These are phyloP conservation scores for Caenorhabditis inopinata DNA, from an alignment of 1,140 invertebrate species.

Conservation along the genomic window DNA sequence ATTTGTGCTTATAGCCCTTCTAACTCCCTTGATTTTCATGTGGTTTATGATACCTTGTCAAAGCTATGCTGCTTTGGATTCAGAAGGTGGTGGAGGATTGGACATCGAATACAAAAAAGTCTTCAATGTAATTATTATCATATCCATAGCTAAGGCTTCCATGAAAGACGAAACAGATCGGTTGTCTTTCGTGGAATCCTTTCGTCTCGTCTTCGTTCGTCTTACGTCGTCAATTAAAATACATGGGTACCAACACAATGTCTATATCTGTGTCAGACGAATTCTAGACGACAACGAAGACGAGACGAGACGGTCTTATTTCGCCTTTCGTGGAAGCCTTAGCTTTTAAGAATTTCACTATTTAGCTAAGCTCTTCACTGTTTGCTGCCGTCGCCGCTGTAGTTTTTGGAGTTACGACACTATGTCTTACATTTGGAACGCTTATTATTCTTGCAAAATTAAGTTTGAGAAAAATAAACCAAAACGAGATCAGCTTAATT, in stretches of 20 bases:
- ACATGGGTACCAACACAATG: too few relatives aligned
- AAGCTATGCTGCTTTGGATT: not conserved
- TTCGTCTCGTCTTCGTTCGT: too few relatives aligned
- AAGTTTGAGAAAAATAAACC: not conserved
- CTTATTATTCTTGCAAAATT: not conserved
- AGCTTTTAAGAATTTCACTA: too few relatives aligned
- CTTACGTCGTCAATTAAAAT: too few relatives aligned
- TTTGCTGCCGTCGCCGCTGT: constrained; percentile 23
- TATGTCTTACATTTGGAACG: not conserved
- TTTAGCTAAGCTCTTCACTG: constrained; percentile 25
- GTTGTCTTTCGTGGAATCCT: too few relatives aligned
- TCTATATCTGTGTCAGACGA: too few relatives aligned
- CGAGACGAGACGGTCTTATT: too few relatives aligned
- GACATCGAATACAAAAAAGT: constrained; percentile 8
- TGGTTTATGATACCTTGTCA: constrained; percentile 9
- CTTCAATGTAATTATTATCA: not conserved
- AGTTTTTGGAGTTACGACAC: not conserved
- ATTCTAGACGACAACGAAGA: too few relatives aligned
- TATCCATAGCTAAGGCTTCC: too few relatives aligned
- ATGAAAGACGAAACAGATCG: too few relatives aligned
- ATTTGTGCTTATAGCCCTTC: not conserved
- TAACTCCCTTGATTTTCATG: constrained; percentile 1
- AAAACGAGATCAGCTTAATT: not conserved
- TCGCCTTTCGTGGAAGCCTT: too few relatives aligned
- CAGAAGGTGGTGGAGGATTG: not conserved